These are phyloP conservation scores for Callopanchax toddi DNA, from an alignment of 2,113 vertebrate genomes.

Conservation along the genomic window DNA sequence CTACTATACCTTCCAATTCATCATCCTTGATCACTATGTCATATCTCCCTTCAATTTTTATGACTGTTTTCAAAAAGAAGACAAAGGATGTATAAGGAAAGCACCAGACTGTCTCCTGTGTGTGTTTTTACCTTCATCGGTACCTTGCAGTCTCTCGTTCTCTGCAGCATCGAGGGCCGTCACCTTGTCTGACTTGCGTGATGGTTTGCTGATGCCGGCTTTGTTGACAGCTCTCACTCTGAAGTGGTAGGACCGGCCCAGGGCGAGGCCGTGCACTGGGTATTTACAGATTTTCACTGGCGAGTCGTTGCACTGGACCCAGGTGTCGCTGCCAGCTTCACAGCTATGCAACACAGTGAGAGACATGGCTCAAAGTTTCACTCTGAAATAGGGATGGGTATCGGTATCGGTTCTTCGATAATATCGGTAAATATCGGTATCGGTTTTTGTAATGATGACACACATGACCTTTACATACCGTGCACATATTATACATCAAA, in stretches of 20 bases:
- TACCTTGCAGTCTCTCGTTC: conserved; percentile 86
- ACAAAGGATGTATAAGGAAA: conserved; percentile 23
- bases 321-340: conserved; percentile 87
- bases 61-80: conserved; percentile 79
- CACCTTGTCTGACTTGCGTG: conserved; percentile 86
- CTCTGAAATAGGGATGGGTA: too few relatives aligned
- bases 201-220: conserved; percentile 89
- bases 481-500: too few relatives aligned
- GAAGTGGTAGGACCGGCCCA: conserved; percentile 89
- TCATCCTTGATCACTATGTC: conserved; percentile 86
- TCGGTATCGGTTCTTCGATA: too few relatives aligned
- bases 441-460: too few relatives aligned
- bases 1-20: conserved; percentile 89
- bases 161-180: conserved; percentile 86
- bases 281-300: conserved; percentile 93
- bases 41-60: conserved; percentile 85
- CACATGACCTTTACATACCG: too few relatives aligned
- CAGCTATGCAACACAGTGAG: conserved; percentile 76
- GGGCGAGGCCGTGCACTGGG: conserved; percentile 86
- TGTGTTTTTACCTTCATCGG: conserved; percentile 70
- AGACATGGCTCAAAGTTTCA: background rate
- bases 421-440: too few relatives aligned
- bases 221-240: conserved; percentile 92
- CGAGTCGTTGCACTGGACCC: conserved; percentile 93
- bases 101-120: rapidly evolving